A percentile compares a stretch with the other conserved stretches of the same genome.
phyloP scores from a whole-genome alignment of 2,888 invertebrate genomes.

The Oasisia sp. region DNA sequence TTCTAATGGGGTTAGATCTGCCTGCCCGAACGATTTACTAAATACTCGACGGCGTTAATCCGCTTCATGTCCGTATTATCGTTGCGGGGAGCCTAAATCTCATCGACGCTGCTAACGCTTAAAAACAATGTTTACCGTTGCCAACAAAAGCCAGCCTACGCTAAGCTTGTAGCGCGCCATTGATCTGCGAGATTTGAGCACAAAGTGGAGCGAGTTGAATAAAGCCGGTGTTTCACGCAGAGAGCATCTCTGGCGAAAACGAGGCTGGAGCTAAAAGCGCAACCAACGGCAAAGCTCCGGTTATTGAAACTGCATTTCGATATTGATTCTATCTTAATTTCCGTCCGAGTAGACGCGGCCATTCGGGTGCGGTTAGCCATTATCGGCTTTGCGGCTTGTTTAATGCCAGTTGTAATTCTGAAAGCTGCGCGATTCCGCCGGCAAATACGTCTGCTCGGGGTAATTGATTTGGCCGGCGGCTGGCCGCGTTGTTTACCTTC shows the following conservation, averaged over 20 bases:
- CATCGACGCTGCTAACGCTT: neutral
- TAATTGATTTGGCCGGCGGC: constrained; percentile 7
- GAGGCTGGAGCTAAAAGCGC: neutral
- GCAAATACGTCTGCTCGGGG: neutral
- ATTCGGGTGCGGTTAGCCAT: constrained; percentile 4
- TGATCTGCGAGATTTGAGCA: neutral
- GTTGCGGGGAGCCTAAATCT: neutral
- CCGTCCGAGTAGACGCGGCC: neutral
- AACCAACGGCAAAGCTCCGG: neutral
- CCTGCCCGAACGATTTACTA: neutral
- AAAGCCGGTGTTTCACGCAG: neutral
- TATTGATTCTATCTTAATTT: neutral
- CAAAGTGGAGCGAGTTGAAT: neutral
- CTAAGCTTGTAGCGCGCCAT: constrained; percentile 3
- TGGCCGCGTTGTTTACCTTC: neutral
- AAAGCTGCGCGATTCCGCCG: constrained; percentile 13
- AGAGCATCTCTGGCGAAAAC: neutral
- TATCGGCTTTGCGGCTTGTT: constrained; percentile 11
- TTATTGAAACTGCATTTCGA: neutral
- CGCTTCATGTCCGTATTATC: constrained; percentile 9
- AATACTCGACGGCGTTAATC: neutral
- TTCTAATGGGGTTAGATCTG: constrained; percentile 1
- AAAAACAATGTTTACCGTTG: neutral
- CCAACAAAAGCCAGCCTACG: neutral
- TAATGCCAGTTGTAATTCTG: constrained; percentile 12